Percentiles rank a stretch among this genome's conserved stretches.
phyloP scores from a whole-genome alignment of 2,113 vertebrate genomes.

The Ginglymostoma cirratum region DNA sequence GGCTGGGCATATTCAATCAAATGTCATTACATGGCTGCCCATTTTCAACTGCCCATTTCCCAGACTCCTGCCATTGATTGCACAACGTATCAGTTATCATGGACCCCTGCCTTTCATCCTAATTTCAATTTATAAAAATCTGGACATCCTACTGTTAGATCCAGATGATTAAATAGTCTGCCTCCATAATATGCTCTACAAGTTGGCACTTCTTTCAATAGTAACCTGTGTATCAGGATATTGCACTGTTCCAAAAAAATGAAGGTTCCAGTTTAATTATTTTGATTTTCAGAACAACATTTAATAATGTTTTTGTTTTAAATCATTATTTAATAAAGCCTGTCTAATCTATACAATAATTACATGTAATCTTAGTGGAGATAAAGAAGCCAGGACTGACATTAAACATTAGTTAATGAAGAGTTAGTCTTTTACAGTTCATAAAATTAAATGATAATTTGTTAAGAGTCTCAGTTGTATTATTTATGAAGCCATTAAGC shows the following conservation, averaged over 20 bases:
- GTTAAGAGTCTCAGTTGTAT: constrained; percentile 55
- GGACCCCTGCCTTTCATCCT: no score
- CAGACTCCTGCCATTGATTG: no score
- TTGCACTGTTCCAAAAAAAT: neutral
- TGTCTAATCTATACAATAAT: neutral
- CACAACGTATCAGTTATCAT: no score
- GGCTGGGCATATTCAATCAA: no score
- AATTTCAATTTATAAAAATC: no score
- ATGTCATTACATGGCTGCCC: no score
- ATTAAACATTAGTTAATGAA: constrained; percentile 28
- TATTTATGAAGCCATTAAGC: constrained; percentile 55
- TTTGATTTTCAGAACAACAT: neutral
- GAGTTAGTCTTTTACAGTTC: constrained; percentile 20
- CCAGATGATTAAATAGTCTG: neutral
- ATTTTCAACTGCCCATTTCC: no score
- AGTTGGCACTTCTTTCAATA: neutral
- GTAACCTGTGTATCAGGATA: neutral
- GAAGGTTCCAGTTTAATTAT: neutral
- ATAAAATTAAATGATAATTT: constrained; percentile 41
- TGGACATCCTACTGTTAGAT: neutral
- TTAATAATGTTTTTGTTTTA: neutral
- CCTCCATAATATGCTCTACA: neutral
- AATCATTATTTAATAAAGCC: neutral
- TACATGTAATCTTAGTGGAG: neutral
- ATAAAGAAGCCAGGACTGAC: neutral